These are phyloP conservation scores for Pterobdella sp. DNA, from an alignment of 2,888 invertebrate species.

Conservation along the genomic window DNA sequence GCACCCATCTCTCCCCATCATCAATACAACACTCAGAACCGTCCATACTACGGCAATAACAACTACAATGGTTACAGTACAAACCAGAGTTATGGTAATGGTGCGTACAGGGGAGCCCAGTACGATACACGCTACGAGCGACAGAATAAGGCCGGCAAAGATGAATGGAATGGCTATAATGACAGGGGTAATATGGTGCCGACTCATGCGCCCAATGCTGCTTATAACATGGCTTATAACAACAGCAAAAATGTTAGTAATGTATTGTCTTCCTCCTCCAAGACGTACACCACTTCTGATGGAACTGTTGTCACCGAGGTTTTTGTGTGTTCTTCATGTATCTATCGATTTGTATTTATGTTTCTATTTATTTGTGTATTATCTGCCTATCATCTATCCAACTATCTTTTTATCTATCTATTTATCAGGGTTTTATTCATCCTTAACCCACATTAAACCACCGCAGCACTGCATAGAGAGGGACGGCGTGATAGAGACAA, in stretches of 20 bases:
- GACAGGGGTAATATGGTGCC: background rate
- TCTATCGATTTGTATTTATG: no score
- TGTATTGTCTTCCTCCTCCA: constrained; percentile 14
- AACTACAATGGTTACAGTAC: background rate
- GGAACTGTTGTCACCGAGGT: constrained; percentile 31
- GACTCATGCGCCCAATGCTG: background rate
- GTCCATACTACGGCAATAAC: background rate
- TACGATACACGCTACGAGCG: constrained; percentile 12
- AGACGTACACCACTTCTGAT: constrained; percentile 29
- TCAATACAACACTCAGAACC: background rate
- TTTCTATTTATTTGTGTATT: no score
- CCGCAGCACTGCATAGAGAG: constrained; percentile 28
- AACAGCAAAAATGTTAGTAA: background rate
- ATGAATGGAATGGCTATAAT: background rate
- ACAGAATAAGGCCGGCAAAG: background rate
- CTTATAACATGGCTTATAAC: background rate
- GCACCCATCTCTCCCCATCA: background rate
- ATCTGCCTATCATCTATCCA: no score
- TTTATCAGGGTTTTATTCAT: background rate
- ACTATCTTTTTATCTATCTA: background rate
- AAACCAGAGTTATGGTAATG: background rate
- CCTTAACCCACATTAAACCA: background rate
- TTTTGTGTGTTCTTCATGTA: no score
- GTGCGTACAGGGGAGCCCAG: background rate
- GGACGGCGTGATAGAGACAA: constrained; percentile 32